Evolutionary conservation across 2,888 invertebrate species (phyloP), one percentile per base, ranked within the genome.

Genomic region (Temnothorax rugatulus): DNA sequence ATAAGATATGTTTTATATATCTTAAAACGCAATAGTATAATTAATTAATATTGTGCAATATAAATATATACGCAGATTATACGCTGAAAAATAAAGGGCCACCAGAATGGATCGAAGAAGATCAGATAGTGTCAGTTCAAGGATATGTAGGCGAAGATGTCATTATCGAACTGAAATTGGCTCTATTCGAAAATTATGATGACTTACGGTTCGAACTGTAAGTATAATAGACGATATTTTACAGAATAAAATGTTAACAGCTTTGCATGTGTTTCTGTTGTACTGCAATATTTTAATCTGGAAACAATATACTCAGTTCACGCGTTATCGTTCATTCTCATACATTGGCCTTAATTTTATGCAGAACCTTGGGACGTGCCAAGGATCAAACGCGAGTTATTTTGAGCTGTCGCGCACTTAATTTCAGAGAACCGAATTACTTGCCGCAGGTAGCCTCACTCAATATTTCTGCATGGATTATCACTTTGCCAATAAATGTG

Each of bases 161-260:
- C 81, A 85, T 93, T 38, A n/a, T 93, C 63, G 91, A 93, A 81
- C 71, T 94, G 64, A 92, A 93, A 77, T 88, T 94, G 54, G 84
- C 88, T n/a, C 87, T 90, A 44, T 81, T 90, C 68, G 91, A 92
- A 76, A 89, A 90, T 77, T 88, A 89, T 59, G 92, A 92, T 54
- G 90, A 93, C 76, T 88, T 93, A 71, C 90, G 89, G 87, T 94
- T 94, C 84, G 90, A 92, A 86, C 76, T 95, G 95, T 95, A 83
- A 94, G 94, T 92, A 74, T 29, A 79, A 54, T n/a, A 63, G n/a
- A 73, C 5, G 0, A 21, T 3, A 63, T 15, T 47, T 54, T 52
- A 34, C 5, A n/a, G 44, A 61, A 50, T 25, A 25, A 77, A 71
- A 8, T 25, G 8, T 29, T 41, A 74, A 77, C 21, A 77, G 25